Evolutionary conservation across 2,113 vertebrate species (phyloP), one percentile per base, ranked within the genome.

Genomic region (Zosterops lateralis): DNA sequence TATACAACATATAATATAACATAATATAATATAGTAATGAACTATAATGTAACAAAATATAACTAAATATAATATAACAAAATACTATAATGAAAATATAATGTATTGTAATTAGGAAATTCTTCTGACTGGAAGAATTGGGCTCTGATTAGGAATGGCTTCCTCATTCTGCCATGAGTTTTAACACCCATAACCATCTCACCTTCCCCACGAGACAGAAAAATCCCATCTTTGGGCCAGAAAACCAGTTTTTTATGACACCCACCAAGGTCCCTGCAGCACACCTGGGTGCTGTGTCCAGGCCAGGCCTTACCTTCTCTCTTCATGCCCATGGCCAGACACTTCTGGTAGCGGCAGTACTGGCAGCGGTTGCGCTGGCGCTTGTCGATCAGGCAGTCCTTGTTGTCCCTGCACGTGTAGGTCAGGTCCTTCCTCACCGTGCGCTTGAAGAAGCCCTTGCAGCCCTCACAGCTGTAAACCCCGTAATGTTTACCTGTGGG

Each of bases 281-380:
- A 74, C 65, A 81, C 84, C 0, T 1, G 89, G 88, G 83, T 32
- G 92, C 74, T 3, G 47, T 14, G 67, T 62, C 20, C 67, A 25
- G 71, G 70, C 22, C 10, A 6, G 94, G 96, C 95, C 98, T 98
- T 98, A 99, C 99, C 99, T 99, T 99, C 99, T 97, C 99, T 98
- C 98, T 99, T 99, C 99, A 99, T 99, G 96, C 99, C 99, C 99
- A 99, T 99, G 58, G 99, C 99, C 57, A 99, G 98, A 98, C 99
- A 99, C 98, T 99, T 99, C 98, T 99, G 99, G 95, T 99, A 99
- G 96, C 99, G 99, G 97, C 99, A 99, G 97, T 99, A 99, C 97
- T 99, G 99, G 96, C 99, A 99, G 58, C 99, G 99, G 98, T 99
- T 99, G 90, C 99, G 98, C 98, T 99, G 99, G 42, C 99, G 98